Evolutionary conservation across 2,888 invertebrate species (phyloP), one percentile per base, ranked within the genome.

Genomic region (Harpagoxenus sublaevis): DNA sequence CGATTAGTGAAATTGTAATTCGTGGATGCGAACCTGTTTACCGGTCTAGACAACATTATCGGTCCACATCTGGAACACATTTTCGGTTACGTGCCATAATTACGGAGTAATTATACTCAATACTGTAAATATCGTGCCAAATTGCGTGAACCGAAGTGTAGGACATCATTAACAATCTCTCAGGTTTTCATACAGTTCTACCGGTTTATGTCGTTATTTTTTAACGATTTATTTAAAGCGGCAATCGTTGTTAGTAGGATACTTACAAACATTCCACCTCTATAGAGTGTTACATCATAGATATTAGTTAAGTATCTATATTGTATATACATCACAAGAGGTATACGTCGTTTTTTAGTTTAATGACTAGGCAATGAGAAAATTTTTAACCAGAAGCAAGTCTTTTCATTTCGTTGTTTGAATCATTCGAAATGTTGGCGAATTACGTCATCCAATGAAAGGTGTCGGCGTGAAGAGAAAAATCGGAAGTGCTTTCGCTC

Each of bases 11-110:
- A 90, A 68, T 89, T 90, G 83, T 94, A 93, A 84, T 88, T 87
- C 6, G 88, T 84, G 0, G 84, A 18, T 42, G 57, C 66, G 15
- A 88, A 88, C 48, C 60, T 81, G 73, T 81, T 73, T 88, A 91
- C 88, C 2, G 83, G 82, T 63, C 84, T 88, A 42, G 89, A 85
- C 15, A 90, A 55, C 28, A 86, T 74, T 66, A 91, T 48, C 82
- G 77, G 85, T 84, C 87, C 88, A 84, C 94, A 94, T 71, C 94
- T 94, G 88, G 74, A 93, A 92, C 70, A 83, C 45, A 84, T 81
- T 74, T 79, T 63, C 62, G 23, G 65, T 82, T 65, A 35, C 18
- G 12, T 57, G 9, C 23, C 51, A 63, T 78, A 81, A 73, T 62
- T 79, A 45, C 18, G 45, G 35, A 35, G 6, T 23, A 23, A 23